phyloP scores from a whole-genome alignment of 53 echinoderm and acorn worm genomes.

The Echinometra lucunter region DNA sequence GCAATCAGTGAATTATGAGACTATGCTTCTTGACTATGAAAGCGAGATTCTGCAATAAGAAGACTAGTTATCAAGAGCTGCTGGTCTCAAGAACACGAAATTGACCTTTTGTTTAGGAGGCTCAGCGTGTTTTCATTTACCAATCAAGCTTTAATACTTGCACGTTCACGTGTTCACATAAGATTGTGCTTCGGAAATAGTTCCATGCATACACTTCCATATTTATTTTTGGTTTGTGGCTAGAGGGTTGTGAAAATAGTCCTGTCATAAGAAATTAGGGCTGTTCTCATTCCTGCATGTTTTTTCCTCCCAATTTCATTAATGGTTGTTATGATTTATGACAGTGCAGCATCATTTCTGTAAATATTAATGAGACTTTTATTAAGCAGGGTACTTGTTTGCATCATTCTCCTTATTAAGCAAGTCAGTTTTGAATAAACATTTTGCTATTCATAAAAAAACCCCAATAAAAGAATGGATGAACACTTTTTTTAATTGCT shows the following conservation, averaged over 20 bases:
- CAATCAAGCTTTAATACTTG: conserved; percentile 56
- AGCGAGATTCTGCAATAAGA: background rate
- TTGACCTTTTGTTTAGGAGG: conserved; percentile 53
- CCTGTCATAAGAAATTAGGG: background rate
- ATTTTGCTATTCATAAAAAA: too few relatives aligned
- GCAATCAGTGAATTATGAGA: background rate
- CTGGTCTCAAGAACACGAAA: conserved; percentile 21
- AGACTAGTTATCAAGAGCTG: background rate
- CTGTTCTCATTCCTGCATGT: conserved; percentile 13
- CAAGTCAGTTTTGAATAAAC: too few relatives aligned
- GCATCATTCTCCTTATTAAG: background rate
- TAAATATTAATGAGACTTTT: background rate
- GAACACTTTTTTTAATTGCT: too few relatives aligned
- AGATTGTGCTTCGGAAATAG: background rate
- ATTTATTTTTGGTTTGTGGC: conserved; percentile 28
- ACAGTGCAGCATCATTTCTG: background rate
- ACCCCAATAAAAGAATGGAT: too few relatives aligned
- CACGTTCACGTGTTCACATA: background rate
- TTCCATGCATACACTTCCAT: conserved; percentile 30
- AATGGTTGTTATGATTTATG: background rate
- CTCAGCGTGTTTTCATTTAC: conserved; percentile 56
- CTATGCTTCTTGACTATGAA: background rate
- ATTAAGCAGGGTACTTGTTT: background rate
- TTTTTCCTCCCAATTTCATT: background rate
- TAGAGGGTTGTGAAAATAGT: conserved; percentile 6